Evolutionary conservation across 1,140 invertebrate genomes (phyloP), one percentile per base, ranked within the genome.

Genomic region (Drosophila arizonae): DNA sequence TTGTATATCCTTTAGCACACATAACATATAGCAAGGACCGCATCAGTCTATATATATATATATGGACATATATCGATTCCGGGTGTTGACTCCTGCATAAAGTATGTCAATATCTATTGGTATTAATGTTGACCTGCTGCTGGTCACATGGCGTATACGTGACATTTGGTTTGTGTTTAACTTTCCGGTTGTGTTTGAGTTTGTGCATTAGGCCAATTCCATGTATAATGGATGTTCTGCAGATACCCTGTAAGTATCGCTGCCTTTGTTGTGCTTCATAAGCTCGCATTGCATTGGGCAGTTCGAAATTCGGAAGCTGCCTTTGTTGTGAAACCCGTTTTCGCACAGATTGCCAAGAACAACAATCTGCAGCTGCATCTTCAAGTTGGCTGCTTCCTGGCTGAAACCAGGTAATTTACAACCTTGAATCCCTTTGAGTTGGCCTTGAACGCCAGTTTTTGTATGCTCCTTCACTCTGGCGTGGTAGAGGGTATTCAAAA

Each of bases 401-500:
- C 30, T 55, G 36, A 11, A 15, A 55, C 24, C 61, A 64, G 72
- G 58, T 79, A 78, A 81, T 81, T 87, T 76, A 76, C 75, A 89
- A 84, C 84, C 85, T 88, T 87, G 79, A 89, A 88, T 75, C 77
- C 80, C 67, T 84, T 75, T 64, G 13, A 45, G 61, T 72, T 88
- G 85, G 73, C 84, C 84, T 88, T 88, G 81, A 85, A 80, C 51
- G 61, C 39, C 45, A 64, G 67, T 48, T 66, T 52, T 39, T 39
- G 48, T 17, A 17, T 46, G 6, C 43, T 15, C 43, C 43, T 17
- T 17, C 8, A 46, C 43, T 8, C 43, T 17, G 2, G 28, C 28
- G 0, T 30, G 5, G 15, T 15, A 15, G 2, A 45, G n/a, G 43
- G n/a, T 1, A 45, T 2, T 17, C n/a, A 45, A 6, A 17, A 4